phyloP scores from a whole-genome alignment of 2,113 vertebrate species.

The Bufo gargarizans region DNA sequence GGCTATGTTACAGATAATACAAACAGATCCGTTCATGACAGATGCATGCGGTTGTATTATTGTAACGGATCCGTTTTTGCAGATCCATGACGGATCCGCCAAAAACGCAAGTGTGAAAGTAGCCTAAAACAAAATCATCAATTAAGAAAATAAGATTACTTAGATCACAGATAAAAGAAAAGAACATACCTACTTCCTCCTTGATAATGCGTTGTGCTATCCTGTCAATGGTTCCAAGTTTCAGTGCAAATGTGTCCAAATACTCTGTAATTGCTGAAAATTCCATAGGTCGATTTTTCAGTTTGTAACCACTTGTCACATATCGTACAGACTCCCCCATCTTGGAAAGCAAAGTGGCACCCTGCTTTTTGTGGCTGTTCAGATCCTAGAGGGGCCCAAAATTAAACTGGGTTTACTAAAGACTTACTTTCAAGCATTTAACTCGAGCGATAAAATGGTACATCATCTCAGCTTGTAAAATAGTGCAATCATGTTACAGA shows the following conservation, averaged over 20 bases:
- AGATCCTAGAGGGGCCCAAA: conserved; percentile 79
- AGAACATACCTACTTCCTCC: conserved; percentile 87
- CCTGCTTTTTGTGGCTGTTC: conserved; percentile 91
- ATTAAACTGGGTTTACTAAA: neutral
- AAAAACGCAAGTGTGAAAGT: no score
- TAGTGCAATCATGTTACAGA: no score
- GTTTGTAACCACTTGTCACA: conserved; percentile 91
- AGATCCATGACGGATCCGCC: no score
- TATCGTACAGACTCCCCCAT: conserved; percentile 95
- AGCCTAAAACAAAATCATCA: no score
- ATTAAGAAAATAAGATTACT: no score
- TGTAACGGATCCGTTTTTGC: no score
- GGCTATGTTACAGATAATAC: no score
- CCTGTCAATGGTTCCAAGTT: conserved; percentile 95
- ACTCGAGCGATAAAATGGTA: no score
- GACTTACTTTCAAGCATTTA: neutral
- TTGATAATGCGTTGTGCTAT: conserved; percentile 97
- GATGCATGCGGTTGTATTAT: no score
- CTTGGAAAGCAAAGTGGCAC: conserved; percentile 87
- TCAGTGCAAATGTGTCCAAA: conserved; percentile 90
- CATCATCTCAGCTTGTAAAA: no score
- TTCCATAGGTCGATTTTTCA: conserved; percentile 86
- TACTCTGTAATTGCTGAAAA: conserved; percentile 92
- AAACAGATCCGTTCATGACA: no score
- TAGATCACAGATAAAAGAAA: neutral